Conservation (phyloP, 2,113 vertebrate species). For the Xiphophorus hellerii region DNA sequence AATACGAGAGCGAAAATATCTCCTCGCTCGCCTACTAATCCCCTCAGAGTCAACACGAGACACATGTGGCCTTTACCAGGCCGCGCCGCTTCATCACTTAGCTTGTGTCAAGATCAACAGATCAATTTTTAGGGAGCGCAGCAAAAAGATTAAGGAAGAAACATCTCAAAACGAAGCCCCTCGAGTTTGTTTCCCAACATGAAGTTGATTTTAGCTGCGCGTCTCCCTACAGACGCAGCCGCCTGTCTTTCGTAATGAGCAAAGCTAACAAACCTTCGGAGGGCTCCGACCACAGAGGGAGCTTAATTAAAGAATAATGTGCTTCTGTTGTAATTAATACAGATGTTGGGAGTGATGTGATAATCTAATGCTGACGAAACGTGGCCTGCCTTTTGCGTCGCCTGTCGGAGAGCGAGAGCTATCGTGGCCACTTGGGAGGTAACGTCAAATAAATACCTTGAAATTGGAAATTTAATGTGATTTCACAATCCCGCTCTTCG, state of each 20-base stretch:
- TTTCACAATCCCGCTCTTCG: conserved; percentile 45
- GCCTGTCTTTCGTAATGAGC: conserved; percentile 44
- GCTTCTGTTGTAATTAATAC: conserved; percentile 54
- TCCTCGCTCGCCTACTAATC: conserved; percentile 45
- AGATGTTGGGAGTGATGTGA: conserved; percentile 44
- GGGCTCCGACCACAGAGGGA: conserved; percentile 13
- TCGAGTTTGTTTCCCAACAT: conserved; percentile 2
- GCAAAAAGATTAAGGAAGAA: conserved; percentile 14
- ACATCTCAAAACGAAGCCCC: conserved; percentile 1
- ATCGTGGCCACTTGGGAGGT: not conserved
- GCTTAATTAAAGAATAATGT: conserved; percentile 56
- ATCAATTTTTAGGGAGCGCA: conserved; percentile 43
- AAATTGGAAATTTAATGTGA: conserved; percentile 56
- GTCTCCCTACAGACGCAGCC: conserved; percentile 14
- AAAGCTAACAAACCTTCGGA: conserved; percentile 32
- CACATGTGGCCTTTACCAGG: conserved; percentile 48
- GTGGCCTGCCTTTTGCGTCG: not conserved
- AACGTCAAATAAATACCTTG: conserved; percentile 49
- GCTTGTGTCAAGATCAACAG: conserved; percentile 62
- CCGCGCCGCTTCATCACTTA: conserved; percentile 48
- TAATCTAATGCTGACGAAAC: conserved; percentile 19
- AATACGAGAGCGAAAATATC: conserved; percentile 28
- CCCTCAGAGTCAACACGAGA: conserved; percentile 30
- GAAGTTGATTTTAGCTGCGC: conserved; percentile 16
- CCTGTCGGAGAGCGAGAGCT: not conserved